phyloP scores from a whole-genome alignment of 1,140 invertebrate species.

The Calephelis virginiensis region DNA sequence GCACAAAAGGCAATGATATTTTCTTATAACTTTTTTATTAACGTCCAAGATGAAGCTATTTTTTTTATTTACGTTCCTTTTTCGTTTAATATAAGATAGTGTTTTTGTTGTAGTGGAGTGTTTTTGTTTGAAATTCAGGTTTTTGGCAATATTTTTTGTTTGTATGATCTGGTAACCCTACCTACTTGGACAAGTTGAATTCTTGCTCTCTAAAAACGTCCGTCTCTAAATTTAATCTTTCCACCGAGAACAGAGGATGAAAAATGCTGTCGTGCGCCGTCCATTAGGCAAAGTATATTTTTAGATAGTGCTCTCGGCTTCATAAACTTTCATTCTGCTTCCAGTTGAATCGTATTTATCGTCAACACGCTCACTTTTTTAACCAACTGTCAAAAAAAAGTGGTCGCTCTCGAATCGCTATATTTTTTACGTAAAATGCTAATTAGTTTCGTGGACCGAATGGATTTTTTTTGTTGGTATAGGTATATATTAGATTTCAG shows the following conservation, averaged over 20 bases:
- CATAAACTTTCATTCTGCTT: conserved; percentile 53
- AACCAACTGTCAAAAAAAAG: conserved; percentile 26
- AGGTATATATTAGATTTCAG: too few relatives aligned
- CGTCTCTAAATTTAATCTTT: conserved; percentile 70
- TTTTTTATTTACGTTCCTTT: too few relatives aligned
- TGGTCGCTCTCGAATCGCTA: too few relatives aligned
- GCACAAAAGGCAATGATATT: too few relatives aligned
- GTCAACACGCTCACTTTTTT: conserved; percentile 33
- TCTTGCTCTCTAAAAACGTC: conserved; percentile 62
- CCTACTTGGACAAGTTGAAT: conserved; percentile 32
- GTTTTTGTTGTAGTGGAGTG: too few relatives aligned
- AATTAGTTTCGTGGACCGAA: too few relatives aligned
- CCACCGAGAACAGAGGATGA: conserved; percentile 54
- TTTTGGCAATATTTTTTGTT: conserved; percentile 33
- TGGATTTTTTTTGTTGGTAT: too few relatives aligned
- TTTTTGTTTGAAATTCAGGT: conserved; percentile 25
- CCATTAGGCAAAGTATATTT: conserved; percentile 72
- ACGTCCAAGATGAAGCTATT: too few relatives aligned
- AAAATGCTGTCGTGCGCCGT: conserved; percentile 66
- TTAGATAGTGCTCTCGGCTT: conserved; percentile 54
- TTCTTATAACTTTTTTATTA: too few relatives aligned
- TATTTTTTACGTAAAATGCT: too few relatives aligned
- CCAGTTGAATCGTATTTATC: conserved; percentile 38
- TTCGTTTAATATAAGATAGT: too few relatives aligned
- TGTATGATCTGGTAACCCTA: conserved; percentile 25